A percentile compares a stretch with the other conserved stretches of the same genome.
Conservation (phyloP, 1,140 invertebrate species). For the Trichonephila clavata region DNA sequence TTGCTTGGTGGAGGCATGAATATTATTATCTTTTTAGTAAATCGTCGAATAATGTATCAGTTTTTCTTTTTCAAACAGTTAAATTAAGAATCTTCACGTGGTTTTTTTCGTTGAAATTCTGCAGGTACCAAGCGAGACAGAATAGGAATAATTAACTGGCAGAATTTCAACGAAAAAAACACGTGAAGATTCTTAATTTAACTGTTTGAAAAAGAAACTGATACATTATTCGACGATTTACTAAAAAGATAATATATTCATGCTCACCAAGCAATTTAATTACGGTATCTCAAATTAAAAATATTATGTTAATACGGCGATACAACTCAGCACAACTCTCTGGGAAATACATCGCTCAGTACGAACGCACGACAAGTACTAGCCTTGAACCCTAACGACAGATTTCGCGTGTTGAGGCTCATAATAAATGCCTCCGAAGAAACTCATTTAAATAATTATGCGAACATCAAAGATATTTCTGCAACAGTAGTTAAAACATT, state of each 20-base stretch:
- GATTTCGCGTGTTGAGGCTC: slow-evolving; percentile 10
- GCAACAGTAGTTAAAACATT: slow-evolving; percentile 10
- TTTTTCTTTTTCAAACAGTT: background rate
- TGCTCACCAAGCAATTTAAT: slow-evolving; percentile 32
- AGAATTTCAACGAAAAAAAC: background rate
- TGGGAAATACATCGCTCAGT: slow-evolving; percentile 6
- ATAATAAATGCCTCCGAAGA: slow-evolving; percentile 39
- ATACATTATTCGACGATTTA: slow-evolving; percentile 1
- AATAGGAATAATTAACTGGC: slow-evolving; percentile 18
- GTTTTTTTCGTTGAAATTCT: background rate
- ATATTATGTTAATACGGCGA: slow-evolving; percentile 32
- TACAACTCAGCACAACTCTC: background rate
- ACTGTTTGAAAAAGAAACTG: background rate
- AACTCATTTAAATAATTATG: slow-evolving; percentile 67
- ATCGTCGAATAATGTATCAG: slow-evolving; percentile 1
- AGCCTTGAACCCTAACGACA: background rate
- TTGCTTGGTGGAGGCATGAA: slow-evolving; percentile 5
- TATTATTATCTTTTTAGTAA: background rate
- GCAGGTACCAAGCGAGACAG: background rate
- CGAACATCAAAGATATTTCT: slow-evolving; percentile 51
- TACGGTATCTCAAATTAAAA: slow-evolving; percentile 43
- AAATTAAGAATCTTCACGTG: background rate
- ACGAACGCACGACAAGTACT: background rate
- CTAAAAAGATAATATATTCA: background rate
- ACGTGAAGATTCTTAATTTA: background rate